These are phyloP conservation scores for Drosophila chauvacae DNA, from an alignment of 1,140 invertebrate genomes.

Conservation along the genomic window DNA sequence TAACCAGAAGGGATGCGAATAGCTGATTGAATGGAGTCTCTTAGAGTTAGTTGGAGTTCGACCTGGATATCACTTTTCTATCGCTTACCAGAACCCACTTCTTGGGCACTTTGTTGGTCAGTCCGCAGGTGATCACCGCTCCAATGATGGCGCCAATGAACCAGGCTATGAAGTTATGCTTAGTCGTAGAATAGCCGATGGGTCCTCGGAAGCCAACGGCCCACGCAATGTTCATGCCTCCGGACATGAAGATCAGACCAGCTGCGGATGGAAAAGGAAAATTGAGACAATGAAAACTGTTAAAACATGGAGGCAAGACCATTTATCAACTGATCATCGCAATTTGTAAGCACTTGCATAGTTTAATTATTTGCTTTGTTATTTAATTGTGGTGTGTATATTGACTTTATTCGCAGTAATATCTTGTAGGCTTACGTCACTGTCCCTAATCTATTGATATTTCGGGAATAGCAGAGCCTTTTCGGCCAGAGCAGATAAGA, in stretches of 20 bases:
- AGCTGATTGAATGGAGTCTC: background rate
- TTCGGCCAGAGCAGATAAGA: conserved; percentile 22
- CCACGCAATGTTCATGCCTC: conserved; percentile 75
- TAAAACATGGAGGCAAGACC: background rate
- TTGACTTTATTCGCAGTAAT: background rate
- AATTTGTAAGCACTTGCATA: background rate
- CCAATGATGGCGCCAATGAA: conserved; percentile 70
- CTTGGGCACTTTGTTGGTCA: conserved; percentile 59
- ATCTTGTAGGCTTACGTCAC: conserved; percentile 6
- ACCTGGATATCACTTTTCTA: background rate
- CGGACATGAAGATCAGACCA: conserved; percentile 62
- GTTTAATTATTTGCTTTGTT: background rate
- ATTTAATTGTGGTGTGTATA: background rate
- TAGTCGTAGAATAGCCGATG: accelerated
- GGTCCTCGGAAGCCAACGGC: conserved; percentile 46
- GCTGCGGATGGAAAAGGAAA: conserved; percentile 21
- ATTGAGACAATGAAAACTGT: background rate
- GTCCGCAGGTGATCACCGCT: conserved; percentile 29
- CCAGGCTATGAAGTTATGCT: conserved; percentile 57
- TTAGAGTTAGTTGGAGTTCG: background rate
- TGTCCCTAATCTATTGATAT: conserved; percentile 2
- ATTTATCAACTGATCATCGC: background rate
- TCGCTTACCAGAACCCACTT: conserved; percentile 56
- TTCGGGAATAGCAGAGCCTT: background rate
- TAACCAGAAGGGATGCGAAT: conserved; percentile 36